A percentile compares a stretch with the other conserved stretches of the same genome.
Conservation (phyloP, 2,797 vertebrate genomes). For the Platyrinchus mystaceus region DNA sequence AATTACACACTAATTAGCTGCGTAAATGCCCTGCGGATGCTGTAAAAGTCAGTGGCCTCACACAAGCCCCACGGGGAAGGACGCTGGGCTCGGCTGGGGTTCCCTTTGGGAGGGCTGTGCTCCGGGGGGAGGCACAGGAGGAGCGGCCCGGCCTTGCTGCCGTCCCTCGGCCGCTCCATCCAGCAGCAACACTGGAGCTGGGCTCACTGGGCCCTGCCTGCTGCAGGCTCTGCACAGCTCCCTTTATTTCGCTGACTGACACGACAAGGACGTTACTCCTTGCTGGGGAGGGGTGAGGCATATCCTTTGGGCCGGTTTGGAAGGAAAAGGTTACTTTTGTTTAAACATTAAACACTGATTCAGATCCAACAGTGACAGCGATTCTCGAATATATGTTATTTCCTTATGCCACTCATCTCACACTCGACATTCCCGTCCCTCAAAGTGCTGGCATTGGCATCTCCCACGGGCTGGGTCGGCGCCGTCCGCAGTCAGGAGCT, state of each 20-base stretch:
- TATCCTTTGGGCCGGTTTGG: constrained; percentile 55
- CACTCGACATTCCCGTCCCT: constrained; percentile 66
- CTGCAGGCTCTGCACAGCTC: not conserved
- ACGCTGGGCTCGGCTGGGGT: not conserved
- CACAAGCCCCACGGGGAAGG: not conserved
- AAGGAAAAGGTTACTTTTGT: constrained; percentile 65
- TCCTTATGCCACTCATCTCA: constrained; percentile 70
- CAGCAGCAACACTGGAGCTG: not conserved
- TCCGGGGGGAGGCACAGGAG: not conserved
- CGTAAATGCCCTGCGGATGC: not conserved
- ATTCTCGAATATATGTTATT: constrained; percentile 46
- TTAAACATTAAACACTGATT: constrained; percentile 65
- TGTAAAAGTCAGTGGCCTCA: not conserved
- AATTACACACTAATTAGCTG: not conserved
- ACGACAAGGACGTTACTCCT: constrained; percentile 18
- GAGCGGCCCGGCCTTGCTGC: not conserved
- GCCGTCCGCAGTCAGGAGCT: constrained; percentile 61
- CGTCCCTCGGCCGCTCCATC: not conserved
- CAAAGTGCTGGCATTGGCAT: constrained; percentile 39
- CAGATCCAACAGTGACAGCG: constrained; percentile 57
- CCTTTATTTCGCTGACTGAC: not conserved
- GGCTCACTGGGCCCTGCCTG: not conserved
- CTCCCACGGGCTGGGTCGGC: constrained; percentile 67
- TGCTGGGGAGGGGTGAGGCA: constrained; percentile 37
- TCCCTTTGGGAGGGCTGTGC: not conserved